Percentiles rank a stretch among this genome's conserved stretches.
Conservation (phyloP, 2,797 vertebrate genomes). For the Vespertilio murinus region DNA sequence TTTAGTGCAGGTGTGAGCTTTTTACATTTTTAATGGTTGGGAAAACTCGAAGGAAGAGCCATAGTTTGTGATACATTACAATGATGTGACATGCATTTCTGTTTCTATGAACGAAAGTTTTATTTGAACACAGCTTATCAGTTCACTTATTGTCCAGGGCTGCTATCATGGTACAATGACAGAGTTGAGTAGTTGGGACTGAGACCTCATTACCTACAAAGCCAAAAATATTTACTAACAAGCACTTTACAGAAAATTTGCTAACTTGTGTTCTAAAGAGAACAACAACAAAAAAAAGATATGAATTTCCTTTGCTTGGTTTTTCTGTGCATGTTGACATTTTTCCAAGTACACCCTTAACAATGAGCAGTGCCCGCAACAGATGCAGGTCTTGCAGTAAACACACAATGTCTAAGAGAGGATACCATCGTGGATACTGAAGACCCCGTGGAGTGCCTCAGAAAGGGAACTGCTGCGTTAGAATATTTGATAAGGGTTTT, state of each 20-base stretch:
- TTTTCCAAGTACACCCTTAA: not conserved
- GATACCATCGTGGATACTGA: not conserved
- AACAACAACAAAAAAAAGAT: not conserved
- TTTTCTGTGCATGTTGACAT: not conserved
- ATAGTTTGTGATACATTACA: not conserved
- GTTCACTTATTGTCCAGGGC: not conserved
- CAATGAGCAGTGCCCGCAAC: not conserved
- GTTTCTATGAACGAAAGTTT: not conserved
- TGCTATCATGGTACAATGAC: not conserved
- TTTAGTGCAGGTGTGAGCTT: not conserved
- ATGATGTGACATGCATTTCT: constrained; percentile 11
- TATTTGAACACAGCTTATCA: not conserved
- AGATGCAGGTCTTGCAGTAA: not conserved
- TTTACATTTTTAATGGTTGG: not conserved
- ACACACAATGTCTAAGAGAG: not conserved
- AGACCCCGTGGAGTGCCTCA: not conserved
- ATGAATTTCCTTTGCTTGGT: not conserved
- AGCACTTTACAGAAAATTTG: not conserved
- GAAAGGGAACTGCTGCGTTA: not conserved
- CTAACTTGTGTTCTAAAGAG: not conserved
- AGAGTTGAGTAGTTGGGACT: not conserved
- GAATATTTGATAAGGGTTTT: not conserved
- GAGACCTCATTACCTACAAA: not conserved
- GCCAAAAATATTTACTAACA: not conserved
- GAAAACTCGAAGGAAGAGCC: not conserved